These are phyloP conservation scores for Helleia helle DNA, from an alignment of 2,888 invertebrate genomes.

Conservation along the genomic window DNA sequence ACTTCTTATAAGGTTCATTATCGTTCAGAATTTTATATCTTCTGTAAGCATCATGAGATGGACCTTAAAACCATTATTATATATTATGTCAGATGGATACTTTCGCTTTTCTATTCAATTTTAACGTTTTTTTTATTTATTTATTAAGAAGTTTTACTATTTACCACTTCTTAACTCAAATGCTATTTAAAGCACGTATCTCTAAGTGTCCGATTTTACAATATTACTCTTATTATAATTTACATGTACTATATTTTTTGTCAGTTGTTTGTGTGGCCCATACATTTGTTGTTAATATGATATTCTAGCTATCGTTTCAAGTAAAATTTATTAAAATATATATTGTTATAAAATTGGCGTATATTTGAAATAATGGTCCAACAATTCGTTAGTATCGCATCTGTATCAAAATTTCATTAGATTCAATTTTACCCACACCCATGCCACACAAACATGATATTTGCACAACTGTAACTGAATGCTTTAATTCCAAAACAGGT, in stretches of 20 bases:
- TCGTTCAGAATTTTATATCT: background rate
- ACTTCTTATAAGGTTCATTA: too few species aligned
- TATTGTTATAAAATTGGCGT: too few species aligned
- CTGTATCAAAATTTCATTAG: too few species aligned
- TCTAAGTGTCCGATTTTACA: conserved; percentile 5
- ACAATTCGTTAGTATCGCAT: too few species aligned
- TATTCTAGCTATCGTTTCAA: too few species aligned
- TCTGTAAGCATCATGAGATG: background rate
- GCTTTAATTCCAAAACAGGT: conserved; percentile 71
- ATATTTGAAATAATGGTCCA: too few species aligned
- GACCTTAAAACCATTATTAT: background rate
- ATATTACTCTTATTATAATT: background rate
- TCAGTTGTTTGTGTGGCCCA: background rate
- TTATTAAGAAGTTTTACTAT: too few species aligned
- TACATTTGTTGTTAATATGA: too few species aligned
- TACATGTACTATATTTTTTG: background rate
- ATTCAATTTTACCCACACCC: too few species aligned
- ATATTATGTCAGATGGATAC: conserved; percentile 4
- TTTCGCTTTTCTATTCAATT: conserved; percentile 1
- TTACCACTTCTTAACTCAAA: background rate
- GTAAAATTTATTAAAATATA: too few species aligned
- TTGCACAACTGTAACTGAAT: conserved; percentile 63
- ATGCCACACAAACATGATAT: conserved; percentile 24
- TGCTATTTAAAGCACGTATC: background rate
- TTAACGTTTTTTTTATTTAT: too few species aligned